Percentiles rank a stretch among this genome's conserved stretches.
Conservation (phyloP, 2,888 invertebrate species). For the Ophion slaviceki region DNA sequence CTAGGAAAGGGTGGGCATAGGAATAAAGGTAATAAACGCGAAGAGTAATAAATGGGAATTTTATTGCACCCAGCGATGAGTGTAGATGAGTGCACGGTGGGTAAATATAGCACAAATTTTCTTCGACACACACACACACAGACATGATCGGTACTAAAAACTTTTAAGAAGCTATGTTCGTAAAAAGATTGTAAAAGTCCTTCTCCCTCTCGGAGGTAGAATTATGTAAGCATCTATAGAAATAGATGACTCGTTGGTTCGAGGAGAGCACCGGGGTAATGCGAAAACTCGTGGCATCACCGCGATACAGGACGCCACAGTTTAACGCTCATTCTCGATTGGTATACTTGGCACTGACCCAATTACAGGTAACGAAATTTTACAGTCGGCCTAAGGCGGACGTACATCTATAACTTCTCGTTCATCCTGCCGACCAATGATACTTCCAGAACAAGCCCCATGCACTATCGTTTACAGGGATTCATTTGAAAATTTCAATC, state of each 20-base stretch:
- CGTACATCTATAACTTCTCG: not conserved
- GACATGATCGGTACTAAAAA: too few relatives aligned
- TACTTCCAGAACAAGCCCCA: slow-evolving; percentile 4
- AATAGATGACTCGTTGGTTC: slow-evolving; percentile 7
- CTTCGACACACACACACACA: not conserved
- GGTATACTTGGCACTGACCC: slow-evolving; percentile 41
- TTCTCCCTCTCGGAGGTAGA: not conserved
- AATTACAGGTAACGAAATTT: slow-evolving; percentile 60
- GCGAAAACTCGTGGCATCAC: slow-evolving; percentile 25
- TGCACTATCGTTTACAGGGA: slow-evolving; percentile 11
- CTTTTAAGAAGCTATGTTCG: not conserved
- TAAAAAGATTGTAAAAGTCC: not conserved
- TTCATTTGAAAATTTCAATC: not conserved
- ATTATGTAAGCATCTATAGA: not conserved
- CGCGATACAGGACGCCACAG: slow-evolving; percentile 24
- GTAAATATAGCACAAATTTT: not conserved
- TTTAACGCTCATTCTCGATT: slow-evolving; percentile 41
- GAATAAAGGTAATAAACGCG: slow-evolving; percentile 56
- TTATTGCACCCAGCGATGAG: slow-evolving; percentile 55
- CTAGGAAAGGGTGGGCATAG: not conserved
- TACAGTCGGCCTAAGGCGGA: slow-evolving; percentile 16
- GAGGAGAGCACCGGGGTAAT: slow-evolving; percentile 7
- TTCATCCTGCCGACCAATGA: slow-evolving; percentile 6
- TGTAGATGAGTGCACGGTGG: slow-evolving; percentile 24
- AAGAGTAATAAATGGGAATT: slow-evolving; percentile 49